phyloP scores from a whole-genome alignment of 2,888 invertebrate genomes.

The Phragmatobia fuliginosa region DNA sequence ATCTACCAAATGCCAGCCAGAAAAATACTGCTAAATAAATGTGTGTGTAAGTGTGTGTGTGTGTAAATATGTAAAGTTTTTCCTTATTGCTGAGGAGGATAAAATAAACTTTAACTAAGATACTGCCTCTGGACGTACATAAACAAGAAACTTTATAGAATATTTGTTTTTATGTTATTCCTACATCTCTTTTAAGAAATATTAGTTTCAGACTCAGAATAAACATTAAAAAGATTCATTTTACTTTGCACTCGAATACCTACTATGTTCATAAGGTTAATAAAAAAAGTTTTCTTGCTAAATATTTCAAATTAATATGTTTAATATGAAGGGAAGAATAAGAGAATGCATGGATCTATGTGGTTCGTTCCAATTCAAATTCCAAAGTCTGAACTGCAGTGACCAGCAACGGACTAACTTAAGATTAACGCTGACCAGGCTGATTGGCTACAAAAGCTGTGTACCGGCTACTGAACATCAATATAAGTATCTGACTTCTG shows the following conservation, averaged over 20 bases:
- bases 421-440: slow-evolving; percentile 12
- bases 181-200: neutral
- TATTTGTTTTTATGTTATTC: neutral
- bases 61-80: neutral
- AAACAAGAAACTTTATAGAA: neutral
- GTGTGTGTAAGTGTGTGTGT: neutral
- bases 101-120: neutral
- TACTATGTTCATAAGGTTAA: neutral
- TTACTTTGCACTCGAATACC: neutral
- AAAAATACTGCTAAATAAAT: neutral
- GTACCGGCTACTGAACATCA: neutral
- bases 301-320: neutral
- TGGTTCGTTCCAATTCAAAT: slow-evolving; percentile 3
- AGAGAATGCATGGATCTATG: neutral
- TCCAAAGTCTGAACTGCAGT: neutral
- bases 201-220: neutral
- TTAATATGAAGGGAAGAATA: neutral
- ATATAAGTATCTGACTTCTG: neutral
- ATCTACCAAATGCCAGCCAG: neutral
- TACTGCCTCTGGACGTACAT: neutral
- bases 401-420: slow-evolving; percentile 1
- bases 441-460: slow-evolving; percentile 1
- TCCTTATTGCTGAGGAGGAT: neutral
- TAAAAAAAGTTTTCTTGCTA: neutral
- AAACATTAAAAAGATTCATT: neutral